These are phyloP conservation scores for Megalonaias nervosa DNA, from an alignment of 1,140 invertebrate genomes.

Conservation along the genomic window DNA sequence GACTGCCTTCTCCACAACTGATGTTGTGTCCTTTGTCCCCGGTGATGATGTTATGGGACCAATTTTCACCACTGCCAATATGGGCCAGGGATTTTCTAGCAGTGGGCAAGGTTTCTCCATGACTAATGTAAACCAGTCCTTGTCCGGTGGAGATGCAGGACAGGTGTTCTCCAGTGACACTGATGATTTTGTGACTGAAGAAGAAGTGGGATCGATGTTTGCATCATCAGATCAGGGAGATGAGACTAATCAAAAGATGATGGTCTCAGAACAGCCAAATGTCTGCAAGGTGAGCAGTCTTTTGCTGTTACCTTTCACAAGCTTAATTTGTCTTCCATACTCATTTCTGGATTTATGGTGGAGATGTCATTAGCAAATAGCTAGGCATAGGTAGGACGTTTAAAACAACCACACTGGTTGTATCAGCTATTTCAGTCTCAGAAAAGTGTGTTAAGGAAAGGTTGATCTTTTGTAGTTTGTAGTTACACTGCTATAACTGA, in stretches of 20 bases:
- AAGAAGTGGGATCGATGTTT: slow-evolving; percentile 17
- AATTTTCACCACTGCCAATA: no score
- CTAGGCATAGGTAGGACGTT: background rate
- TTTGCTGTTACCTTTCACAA: background rate
- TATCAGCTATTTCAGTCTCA: background rate
- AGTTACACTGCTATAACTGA: no score
- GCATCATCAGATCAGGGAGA: slow-evolving; percentile 11
- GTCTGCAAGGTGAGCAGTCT: slow-evolving; percentile 76
- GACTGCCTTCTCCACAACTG: slow-evolving; percentile 24
- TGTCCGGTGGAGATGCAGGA: slow-evolving; percentile 6
- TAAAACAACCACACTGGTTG: background rate
- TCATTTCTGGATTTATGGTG: background rate
- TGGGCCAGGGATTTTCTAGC: background rate
- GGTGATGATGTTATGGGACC: no score
- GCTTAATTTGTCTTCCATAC: background rate
- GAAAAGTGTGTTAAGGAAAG: no score
- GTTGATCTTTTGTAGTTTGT: no score
- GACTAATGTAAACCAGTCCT: slow-evolving; percentile 4
- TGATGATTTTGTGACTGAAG: slow-evolving; percentile 17
- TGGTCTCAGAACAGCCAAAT: slow-evolving; percentile 73
- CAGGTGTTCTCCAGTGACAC: slow-evolving; percentile 5
- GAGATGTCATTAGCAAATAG: slow-evolving; percentile 1
- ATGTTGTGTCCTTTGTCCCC: slow-evolving; percentile 26
- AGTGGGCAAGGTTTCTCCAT: background rate
- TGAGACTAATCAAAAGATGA: slow-evolving; percentile 16